Base-by-base conservation (phyloP, 2,888 invertebrate genomes). In the Carterocephalus palaemon region DNA sequence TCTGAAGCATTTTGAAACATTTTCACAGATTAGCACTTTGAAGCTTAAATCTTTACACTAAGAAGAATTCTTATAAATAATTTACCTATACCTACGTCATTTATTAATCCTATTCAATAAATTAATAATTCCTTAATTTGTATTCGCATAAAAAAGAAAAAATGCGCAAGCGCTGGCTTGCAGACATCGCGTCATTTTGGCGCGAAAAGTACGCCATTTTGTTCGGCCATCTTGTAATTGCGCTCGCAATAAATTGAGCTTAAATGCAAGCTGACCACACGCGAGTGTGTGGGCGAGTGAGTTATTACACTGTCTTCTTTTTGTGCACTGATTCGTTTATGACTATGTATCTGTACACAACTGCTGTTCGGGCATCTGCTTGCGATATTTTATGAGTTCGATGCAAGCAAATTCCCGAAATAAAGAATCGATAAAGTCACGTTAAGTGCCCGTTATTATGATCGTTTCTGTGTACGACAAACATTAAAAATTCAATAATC, bases 211-310 rank as follows among this genome's bases (percentile, higher is more conserved):
- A 54, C 52, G 68, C 62, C 60, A 70, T 69, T 65, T 68, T 65
- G 64, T 62, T 54, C 54, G 51, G 63, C 66, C 66, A 67, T 72
- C 49, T 70, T 75, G 71, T 65, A 63, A 74, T 67, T 65, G 70
- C 62, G 59, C 53, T 51, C 52, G 60, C 59, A 50, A 69, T 68
- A 68, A 67, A 67, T 67, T 47, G 51, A 48, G 46, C 56, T 60
- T 62, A 64, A 59, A 54, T 57, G 57, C 54, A 52, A 47, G 46
- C 56, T 59, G 70, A 60, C 70, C 70, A 69, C 72, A 73, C 73
- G 61, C 63, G 65, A 60, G 58, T 43, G 50, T 43, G 74, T 73
- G 69, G 70, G 73, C 61, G 68, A 56, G 45, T 48, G 47, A 47
- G 56, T 58, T 66, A 67, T 70, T 70, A 23, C 6, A 31, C n/a